phyloP scores from a whole-genome alignment of 2,113 vertebrate genomes.

The Ptilorrhoa leucosticta region DNA sequence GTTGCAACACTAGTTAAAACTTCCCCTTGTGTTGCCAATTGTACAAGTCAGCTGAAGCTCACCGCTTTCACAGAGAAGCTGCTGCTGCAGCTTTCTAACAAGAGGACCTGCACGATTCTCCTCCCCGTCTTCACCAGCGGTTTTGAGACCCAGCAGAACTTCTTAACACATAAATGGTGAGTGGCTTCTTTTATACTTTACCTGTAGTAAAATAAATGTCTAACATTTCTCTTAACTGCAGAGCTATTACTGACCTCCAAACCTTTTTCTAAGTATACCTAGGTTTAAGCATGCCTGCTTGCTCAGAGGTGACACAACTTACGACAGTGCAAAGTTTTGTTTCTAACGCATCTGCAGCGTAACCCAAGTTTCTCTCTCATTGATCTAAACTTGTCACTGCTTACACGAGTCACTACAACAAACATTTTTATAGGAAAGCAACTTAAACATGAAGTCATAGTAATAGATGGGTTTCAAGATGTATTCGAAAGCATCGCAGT shows the following conservation, averaged over 20 bases:
- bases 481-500: not conserved
- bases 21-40: constrained; percentile 17
- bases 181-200: not conserved
- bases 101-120: not conserved
- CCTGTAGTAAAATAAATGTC: not conserved
- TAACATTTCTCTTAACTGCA: not conserved
- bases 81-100: constrained; percentile 41
- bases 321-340: rapidly evolving
- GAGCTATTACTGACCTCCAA: not conserved
- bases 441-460: not conserved
- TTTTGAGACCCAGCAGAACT: not conserved
- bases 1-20: constrained; percentile 31
- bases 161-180: constrained; percentile 10
- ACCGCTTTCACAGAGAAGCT: not conserved
- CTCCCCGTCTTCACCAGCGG: not conserved
- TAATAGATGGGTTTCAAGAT: not conserved
- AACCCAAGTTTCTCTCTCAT: not conserved
- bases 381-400: not conserved
- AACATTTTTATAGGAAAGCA: not conserved
- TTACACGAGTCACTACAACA: not conserved
- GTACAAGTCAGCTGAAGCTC: not conserved
- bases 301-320: not conserved
- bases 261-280: not conserved
- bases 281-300: not conserved
- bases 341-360: not conserved